Conservation (phyloP, 2,797 vertebrate species). For the Gorsachius magnificus region DNA sequence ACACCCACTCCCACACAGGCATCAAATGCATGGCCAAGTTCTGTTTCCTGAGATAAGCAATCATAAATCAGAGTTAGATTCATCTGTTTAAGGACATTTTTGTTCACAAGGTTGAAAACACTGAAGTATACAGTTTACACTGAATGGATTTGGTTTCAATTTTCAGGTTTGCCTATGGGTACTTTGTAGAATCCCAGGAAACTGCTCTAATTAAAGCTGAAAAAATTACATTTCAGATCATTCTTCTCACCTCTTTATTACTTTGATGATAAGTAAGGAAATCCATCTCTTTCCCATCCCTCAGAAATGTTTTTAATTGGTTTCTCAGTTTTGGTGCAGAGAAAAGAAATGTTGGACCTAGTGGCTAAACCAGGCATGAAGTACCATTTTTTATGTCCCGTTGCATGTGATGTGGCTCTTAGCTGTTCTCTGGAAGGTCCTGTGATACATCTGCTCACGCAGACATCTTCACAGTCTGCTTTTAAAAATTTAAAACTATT, state of each 20-base stretch:
- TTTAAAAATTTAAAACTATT: not conserved
- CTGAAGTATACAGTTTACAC: not conserved
- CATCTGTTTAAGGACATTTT: not conserved
- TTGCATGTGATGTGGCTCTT: not conserved
- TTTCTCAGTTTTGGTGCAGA: not conserved
- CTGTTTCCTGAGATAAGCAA: not conserved
- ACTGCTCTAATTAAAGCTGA: not conserved
- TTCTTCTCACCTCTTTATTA: not conserved
- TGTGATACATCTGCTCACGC: not conserved
- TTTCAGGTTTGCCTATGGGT: not conserved
- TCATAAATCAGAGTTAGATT: not conserved
- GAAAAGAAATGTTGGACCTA: not conserved
- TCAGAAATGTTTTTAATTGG: not conserved
- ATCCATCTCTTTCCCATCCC: not conserved
- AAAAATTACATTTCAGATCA: not conserved
- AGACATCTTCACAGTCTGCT: not conserved
- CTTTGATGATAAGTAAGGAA: not conserved
- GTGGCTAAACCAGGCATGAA: not conserved
- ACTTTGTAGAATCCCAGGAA: not conserved
- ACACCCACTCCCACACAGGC: not conserved
- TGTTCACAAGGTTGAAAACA: not conserved
- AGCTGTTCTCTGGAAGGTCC: not conserved
- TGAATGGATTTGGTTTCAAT: not conserved
- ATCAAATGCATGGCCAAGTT: not conserved
- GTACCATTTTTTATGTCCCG: not conserved